Evolutionary conservation across 2,113 vertebrate genomes (phyloP).

Genomic region (Rhipidura dahli): DNA sequence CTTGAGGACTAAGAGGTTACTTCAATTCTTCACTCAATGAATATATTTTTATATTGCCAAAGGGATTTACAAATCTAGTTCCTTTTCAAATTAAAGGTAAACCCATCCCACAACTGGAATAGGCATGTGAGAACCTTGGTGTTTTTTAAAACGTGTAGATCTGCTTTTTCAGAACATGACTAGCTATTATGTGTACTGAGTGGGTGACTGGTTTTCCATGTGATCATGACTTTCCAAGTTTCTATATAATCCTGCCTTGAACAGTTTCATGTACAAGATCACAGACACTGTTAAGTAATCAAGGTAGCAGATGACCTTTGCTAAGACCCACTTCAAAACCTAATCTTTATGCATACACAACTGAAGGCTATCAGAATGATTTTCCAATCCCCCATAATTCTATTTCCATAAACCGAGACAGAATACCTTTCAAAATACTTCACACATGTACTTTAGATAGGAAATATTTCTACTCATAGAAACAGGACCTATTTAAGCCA

Average conservation of each 20-base stretch:
- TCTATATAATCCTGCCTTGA: slow-evolving; percentile 24
- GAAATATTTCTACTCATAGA: not conserved
- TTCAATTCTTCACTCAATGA: not conserved
- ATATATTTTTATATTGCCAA: not conserved
- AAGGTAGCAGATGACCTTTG: not conserved
- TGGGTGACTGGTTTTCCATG: slow-evolving; percentile 56
- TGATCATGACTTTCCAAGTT: slow-evolving; percentile 59
- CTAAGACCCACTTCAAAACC: slow-evolving; percentile 11
- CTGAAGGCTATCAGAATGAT: not conserved
- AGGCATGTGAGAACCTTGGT: not conserved
- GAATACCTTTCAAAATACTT: not conserved
- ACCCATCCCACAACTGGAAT: not conserved
- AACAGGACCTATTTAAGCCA: not conserved
- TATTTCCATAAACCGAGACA: not conserved
- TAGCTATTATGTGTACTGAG: slow-evolving; percentile 53
- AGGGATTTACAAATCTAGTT: not conserved
- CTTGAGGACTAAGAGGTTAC: not conserved
- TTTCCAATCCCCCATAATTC: not conserved
- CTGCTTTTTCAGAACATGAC: slow-evolving; percentile 28
- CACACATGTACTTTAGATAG: not conserved
- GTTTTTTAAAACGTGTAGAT: not conserved
- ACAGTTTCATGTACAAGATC: not conserved
- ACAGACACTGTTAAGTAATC: slow-evolving; percentile 18
- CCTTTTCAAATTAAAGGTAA: not conserved
- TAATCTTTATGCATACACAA: not conserved